phyloP scores from a whole-genome alignment of 2,113 vertebrate species.

The Sminthopsis crassicaudata region DNA sequence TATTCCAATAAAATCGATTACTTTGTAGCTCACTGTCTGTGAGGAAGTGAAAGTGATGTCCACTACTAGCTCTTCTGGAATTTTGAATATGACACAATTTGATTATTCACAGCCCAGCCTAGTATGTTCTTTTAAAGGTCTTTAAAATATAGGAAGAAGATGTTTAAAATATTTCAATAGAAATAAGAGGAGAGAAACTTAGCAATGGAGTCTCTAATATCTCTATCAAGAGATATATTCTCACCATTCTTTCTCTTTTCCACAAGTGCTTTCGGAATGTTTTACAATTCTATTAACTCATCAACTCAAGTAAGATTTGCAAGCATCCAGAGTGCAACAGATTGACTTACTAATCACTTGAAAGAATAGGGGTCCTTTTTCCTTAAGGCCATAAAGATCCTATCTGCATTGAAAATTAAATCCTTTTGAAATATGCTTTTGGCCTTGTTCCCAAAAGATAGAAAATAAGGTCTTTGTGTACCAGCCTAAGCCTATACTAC shows the following conservation, averaged over 20 bases:
- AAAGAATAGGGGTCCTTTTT: background rate
- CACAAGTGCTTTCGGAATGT: background rate
- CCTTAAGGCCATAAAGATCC: slow-evolving; percentile 9
- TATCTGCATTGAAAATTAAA: slow-evolving; percentile 37
- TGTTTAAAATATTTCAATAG: background rate
- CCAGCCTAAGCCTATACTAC: background rate
- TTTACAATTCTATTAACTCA: background rate
- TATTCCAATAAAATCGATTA: background rate
- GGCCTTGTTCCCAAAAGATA: background rate
- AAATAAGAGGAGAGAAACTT: slow-evolving; percentile 9
- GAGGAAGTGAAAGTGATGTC: background rate
- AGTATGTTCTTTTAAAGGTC: background rate
- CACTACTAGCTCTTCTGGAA: background rate
- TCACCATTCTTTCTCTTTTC: background rate
- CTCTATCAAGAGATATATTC: background rate
- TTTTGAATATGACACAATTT: slow-evolving; percentile 5
- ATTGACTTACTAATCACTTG: background rate
- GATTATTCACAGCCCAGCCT: background rate
- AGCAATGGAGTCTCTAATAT: background rate
- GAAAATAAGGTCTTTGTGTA: background rate
- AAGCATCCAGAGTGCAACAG: background rate
- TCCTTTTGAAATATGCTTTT: background rate
- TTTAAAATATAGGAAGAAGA: slow-evolving; percentile 18
- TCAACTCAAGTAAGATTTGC: background rate
- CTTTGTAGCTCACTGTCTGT: background rate